phyloP scores from a whole-genome alignment of 2,888 invertebrate genomes.

The Drosophila conformis region DNA sequence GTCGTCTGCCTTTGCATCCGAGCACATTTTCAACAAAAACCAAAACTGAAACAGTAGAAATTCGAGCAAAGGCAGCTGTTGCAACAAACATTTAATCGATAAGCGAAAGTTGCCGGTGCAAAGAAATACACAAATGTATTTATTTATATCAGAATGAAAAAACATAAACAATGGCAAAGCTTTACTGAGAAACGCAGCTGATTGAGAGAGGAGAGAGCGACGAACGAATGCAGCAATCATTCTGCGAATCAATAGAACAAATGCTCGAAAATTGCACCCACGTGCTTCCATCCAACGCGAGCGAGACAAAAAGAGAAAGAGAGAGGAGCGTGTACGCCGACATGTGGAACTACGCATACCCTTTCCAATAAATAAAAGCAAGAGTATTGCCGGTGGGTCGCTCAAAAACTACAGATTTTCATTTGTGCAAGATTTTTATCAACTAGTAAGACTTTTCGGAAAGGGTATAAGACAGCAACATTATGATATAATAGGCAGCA shows the following conservation, averaged over 20 bases:
- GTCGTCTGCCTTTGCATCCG: not conserved
- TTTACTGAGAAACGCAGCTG: constrained; percentile 18
- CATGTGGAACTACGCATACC: not conserved
- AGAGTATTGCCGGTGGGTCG: not conserved
- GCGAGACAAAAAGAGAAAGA: not conserved
- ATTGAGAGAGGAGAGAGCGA: not conserved
- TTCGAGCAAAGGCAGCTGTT: not conserved
- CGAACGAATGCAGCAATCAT: constrained; percentile 6
- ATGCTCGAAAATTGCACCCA: constrained; percentile 19
- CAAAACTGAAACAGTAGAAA: not conserved
- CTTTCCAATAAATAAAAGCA: not conserved
- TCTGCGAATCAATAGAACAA: constrained; percentile 21
- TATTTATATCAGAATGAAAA: not conserved
- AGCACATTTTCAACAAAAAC: not conserved
- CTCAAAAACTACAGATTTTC: not conserved
- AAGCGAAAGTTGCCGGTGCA: constrained; percentile 4
- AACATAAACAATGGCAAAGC: constrained; percentile 21
- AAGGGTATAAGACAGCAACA: constrained; percentile 1
- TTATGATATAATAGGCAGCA: constrained; percentile 26
- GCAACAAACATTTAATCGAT: not conserved
- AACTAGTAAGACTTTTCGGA: too few relatives aligned
- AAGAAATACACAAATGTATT: not conserved
- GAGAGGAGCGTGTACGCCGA: not conserved
- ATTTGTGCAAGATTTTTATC: not conserved
- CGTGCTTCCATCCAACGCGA: constrained; percentile 13